Percentiles rank a stretch among this genome's conserved stretches.
These are phyloP conservation scores for Elysia crispata DNA, from an alignment of 2,888 invertebrate species.

Conservation along the genomic window DNA sequence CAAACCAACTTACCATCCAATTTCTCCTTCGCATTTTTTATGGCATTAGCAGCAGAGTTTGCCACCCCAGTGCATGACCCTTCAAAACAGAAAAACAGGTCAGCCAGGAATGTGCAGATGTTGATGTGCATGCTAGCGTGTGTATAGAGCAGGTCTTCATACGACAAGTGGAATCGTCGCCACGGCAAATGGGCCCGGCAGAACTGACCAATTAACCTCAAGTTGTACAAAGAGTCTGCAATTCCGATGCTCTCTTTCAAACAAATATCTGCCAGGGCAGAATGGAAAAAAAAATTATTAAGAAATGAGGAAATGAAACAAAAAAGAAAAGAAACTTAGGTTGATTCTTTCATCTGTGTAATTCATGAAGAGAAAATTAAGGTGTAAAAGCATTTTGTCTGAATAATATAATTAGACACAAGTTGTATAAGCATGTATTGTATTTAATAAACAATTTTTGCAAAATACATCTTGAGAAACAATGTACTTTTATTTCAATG, in stretches of 20 bases:
- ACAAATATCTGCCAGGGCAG: constrained; percentile 75
- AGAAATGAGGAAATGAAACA: not conserved
- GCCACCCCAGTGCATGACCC: not conserved
- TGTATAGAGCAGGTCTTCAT: constrained; percentile 97
- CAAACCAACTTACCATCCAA: constrained; percentile 29
- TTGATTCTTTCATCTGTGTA: no score
- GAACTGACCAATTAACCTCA: constrained; percentile 91
- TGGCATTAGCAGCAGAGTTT: not conserved
- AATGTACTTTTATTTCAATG: no score
- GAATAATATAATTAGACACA: no score
- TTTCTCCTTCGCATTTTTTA: constrained; percentile 20
- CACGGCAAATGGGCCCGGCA: constrained; percentile 90
- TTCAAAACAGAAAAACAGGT: constrained; percentile 83
- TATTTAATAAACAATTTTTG: no score
- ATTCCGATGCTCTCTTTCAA: constrained; percentile 84
- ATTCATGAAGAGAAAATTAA: no score
- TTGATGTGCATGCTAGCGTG: constrained; percentile 94
- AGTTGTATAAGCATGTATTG: no score
- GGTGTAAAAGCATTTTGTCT: no score
- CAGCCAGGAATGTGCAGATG: constrained; percentile 92
- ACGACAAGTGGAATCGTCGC: constrained; percentile 93
- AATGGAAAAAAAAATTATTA: not conserved
- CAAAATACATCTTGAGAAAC: no score
- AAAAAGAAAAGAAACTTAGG: not conserved
- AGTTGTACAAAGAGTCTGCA: constrained; percentile 93